Evolutionary conservation across 2,113 vertebrate species (phyloP).

Genomic region (Aptenodytes patagonicus): DNA sequence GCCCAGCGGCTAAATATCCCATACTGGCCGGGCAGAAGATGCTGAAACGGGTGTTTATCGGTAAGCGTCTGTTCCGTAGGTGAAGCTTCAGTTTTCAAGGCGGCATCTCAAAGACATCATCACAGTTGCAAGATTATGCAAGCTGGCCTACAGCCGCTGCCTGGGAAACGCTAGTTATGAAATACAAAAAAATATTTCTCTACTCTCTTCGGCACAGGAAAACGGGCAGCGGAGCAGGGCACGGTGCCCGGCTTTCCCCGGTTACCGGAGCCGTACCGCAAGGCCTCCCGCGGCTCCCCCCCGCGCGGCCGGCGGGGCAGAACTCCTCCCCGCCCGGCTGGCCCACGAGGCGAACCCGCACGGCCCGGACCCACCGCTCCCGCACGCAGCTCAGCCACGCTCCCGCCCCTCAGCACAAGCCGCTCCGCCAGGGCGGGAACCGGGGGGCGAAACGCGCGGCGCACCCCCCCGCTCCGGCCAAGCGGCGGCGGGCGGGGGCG

Average conservation of each 20-base stretch:
- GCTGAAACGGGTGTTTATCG: fast-evolving
- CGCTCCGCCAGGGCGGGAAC: too few relatives aligned
- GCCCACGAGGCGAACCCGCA: background rate
- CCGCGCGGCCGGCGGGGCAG: background rate
- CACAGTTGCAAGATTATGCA: background rate
- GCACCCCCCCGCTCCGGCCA: background rate
- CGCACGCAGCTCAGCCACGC: background rate
- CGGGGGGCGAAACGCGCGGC: background rate
- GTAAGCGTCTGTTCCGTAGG: fast-evolving
- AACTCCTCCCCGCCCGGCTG: background rate
- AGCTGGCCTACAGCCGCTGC: background rate
- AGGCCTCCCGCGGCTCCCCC: background rate
- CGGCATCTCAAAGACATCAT: background rate
- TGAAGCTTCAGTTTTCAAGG: background rate
- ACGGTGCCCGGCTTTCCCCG: fast-evolving
- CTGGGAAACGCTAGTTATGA: background rate
- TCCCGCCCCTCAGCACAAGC: background rate
- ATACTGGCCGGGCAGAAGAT: fast-evolving
- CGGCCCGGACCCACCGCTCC: background rate
- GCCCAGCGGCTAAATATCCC: fast-evolving
- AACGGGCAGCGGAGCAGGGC: background rate
- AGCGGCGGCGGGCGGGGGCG: background rate
- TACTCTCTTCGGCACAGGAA: fast-evolving
- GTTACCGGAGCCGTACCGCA: background rate
- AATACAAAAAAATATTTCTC: background rate